phyloP scores from a whole-genome alignment of 2,797 vertebrate genomes.

The Strix occidentalis region DNA sequence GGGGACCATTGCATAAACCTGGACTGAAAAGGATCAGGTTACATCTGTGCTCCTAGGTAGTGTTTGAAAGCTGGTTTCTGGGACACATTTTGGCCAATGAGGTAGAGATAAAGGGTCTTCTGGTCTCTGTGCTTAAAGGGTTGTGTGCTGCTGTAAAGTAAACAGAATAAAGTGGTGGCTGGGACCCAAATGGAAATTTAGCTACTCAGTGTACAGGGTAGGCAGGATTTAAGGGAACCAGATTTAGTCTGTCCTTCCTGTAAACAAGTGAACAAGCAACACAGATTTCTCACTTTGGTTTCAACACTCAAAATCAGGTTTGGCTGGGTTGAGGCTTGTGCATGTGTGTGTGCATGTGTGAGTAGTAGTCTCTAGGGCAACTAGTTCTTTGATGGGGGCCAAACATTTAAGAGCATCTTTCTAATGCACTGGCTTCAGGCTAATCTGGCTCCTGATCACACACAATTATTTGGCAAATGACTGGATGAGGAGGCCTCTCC shows the following conservation, averaged over 20 bases:
- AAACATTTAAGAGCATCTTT: background rate
- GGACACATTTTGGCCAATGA: background rate
- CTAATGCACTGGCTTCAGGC: background rate
- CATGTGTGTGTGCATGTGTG: background rate
- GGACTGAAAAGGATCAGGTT: background rate
- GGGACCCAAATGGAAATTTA: background rate
- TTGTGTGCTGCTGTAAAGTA: background rate
- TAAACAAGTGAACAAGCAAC: background rate
- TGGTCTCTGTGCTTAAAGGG: background rate
- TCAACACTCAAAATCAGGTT: background rate
- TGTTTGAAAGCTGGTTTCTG: background rate
- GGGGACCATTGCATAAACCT: background rate
- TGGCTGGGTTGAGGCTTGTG: background rate
- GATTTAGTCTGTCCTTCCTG: background rate
- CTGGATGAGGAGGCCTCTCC: constrained; percentile 4
- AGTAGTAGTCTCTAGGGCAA: background rate
- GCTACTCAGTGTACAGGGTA: background rate
- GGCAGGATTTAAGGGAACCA: background rate
- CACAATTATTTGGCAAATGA: constrained; percentile 5
- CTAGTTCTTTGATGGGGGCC: background rate
- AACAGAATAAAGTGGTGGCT: background rate
- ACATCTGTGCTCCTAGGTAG: rapidly evolving
- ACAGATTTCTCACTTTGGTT: background rate
- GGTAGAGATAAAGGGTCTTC: background rate
- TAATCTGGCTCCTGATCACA: constrained; percentile 57